These are phyloP conservation scores for Melanotaenia parkinsoni DNA, from an alignment of 2,797 vertebrate genomes.

Conservation along the genomic window DNA sequence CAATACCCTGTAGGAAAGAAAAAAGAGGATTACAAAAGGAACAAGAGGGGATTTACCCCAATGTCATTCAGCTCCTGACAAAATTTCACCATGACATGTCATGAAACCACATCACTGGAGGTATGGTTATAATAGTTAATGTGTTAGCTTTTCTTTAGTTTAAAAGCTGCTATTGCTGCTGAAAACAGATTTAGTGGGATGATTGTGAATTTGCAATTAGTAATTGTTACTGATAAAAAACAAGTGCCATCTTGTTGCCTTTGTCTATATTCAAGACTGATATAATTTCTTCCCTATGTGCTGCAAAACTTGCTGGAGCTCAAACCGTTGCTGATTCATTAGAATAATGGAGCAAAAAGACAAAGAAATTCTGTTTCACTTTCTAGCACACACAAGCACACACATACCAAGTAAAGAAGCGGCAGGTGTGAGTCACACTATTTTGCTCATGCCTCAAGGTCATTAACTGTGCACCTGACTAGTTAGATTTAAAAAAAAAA, in stretches of 20 bases:
- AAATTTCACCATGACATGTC: slow-evolving; percentile 52
- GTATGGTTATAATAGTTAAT: slow-evolving; percentile 19
- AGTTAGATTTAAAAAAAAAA: slow-evolving; percentile 33
- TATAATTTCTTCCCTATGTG: background rate
- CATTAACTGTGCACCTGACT: slow-evolving; percentile 66
- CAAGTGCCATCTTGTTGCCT: background rate
- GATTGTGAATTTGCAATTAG: background rate
- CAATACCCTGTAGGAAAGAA: slow-evolving; percentile 50
- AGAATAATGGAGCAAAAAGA: slow-evolving; percentile 1
- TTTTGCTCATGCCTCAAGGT: slow-evolving; percentile 68
- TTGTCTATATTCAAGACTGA: background rate
- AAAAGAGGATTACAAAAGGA: slow-evolving; percentile 65
- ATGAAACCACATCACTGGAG: slow-evolving; percentile 12
- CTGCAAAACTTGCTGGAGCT: background rate
- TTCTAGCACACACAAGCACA: slow-evolving; percentile 7
- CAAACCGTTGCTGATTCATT: background rate
- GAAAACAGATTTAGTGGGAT: background rate
- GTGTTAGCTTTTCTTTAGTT: background rate
- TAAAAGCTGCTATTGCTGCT: slow-evolving; percentile 11
- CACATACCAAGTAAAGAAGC: slow-evolving; percentile 13
- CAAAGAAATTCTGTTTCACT: background rate
- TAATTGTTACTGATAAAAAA: background rate
- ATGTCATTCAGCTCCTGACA: slow-evolving; percentile 62
- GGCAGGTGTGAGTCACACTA: slow-evolving; percentile 54
- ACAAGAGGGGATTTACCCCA: slow-evolving; percentile 58